phyloP scores from a whole-genome alignment of 2,888 invertebrate genomes.

The Synergus japonicus region DNA sequence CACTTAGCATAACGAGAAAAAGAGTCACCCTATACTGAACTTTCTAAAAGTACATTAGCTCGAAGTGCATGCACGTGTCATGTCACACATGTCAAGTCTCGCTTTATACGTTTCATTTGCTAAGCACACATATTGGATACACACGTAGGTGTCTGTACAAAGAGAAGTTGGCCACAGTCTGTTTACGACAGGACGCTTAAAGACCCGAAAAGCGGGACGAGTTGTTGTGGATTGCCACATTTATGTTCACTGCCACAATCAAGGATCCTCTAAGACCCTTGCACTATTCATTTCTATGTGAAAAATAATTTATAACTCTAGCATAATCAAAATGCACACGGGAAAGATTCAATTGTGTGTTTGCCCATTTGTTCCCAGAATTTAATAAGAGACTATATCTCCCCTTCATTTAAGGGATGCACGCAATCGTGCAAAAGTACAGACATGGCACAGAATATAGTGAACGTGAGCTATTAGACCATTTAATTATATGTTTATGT shows the following conservation, averaged over 20 bases:
- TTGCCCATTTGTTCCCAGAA: not conserved
- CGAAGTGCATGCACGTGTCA: not conserved
- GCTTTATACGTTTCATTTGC: constrained; percentile 39
- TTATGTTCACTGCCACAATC: constrained; percentile 2
- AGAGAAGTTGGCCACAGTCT: constrained; percentile 36
- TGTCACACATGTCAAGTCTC: constrained; percentile 14
- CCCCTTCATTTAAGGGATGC: not conserved
- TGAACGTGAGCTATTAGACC: constrained; percentile 56
- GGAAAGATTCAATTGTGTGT: not conserved
- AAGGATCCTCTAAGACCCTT: not conserved
- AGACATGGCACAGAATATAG: constrained; percentile 23
- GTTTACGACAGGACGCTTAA: constrained; percentile 46
- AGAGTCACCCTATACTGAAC: not conserved
- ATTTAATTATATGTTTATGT: constrained; percentile 68
- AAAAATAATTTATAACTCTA: too few species aligned
- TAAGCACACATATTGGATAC: constrained; percentile 24
- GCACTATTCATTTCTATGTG: not conserved
- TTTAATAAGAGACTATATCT: not conserved
- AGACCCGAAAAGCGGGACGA: constrained; percentile 26
- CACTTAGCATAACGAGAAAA: not conserved
- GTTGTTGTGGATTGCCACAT: constrained; percentile 17
- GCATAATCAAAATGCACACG: not conserved
- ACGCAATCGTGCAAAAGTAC: not conserved
- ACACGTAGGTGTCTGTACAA: constrained; percentile 27
- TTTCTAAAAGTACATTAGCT: constrained; percentile 18